phyloP scores from a whole-genome alignment of 2,797 vertebrate species.

The Apodemus agrarius region DNA sequence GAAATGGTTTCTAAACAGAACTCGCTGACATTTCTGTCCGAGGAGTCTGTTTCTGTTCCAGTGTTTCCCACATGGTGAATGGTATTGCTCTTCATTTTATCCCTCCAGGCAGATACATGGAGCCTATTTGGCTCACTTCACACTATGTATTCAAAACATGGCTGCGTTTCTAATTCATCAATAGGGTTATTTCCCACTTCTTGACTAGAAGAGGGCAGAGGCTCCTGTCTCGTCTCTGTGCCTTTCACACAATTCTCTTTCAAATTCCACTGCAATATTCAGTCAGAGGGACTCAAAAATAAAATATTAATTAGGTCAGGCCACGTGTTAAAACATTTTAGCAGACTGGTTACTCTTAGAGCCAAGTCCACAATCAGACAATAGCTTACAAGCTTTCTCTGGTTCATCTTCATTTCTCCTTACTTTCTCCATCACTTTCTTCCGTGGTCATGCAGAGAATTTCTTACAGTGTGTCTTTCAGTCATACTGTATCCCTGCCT shows the following conservation, averaged over 20 bases:
- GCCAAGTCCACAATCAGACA: conserved; percentile 15
- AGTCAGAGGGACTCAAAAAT: conserved; percentile 7
- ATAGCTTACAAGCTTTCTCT: background rate
- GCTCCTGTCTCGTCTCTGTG: background rate
- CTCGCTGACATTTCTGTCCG: background rate
- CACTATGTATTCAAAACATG: background rate
- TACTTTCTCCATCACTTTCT: background rate
- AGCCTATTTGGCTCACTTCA: background rate
- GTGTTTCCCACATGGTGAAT: background rate
- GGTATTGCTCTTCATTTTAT: background rate
- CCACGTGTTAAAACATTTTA: conserved; percentile 13
- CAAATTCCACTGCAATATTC: background rate
- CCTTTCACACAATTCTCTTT: background rate
- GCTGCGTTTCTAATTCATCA: background rate
- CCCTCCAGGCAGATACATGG: background rate
- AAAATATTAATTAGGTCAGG: conserved; percentile 6
- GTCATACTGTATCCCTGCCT: background rate
- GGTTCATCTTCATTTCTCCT: background rate
- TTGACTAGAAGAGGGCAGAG: background rate
- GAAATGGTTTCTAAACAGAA: conserved; percentile 13
- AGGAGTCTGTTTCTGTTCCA: background rate
- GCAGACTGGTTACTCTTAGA: background rate
- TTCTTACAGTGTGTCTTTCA: conserved; percentile 3
- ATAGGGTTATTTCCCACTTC: background rate
- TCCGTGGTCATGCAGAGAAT: background rate